These are phyloP conservation scores for Bovichtus diacanthus DNA, from an alignment of 2,797 vertebrate genomes.

Conservation along the genomic window DNA sequence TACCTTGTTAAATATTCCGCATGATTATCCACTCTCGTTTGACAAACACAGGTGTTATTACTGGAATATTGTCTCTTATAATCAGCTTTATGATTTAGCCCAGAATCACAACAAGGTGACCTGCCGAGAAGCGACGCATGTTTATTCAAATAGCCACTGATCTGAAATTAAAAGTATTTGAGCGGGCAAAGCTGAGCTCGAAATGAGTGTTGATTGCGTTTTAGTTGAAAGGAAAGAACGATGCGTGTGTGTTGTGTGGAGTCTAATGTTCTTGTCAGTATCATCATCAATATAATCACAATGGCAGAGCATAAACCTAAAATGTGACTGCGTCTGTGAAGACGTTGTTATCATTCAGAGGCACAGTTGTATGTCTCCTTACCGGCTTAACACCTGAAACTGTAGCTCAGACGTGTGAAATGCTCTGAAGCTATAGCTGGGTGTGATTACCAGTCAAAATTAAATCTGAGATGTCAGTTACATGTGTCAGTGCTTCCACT, in stretches of 20 bases:
- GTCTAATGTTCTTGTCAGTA: slow-evolving; percentile 33
- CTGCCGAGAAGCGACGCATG: slow-evolving; percentile 13
- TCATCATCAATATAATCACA: slow-evolving; percentile 53
- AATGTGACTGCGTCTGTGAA: slow-evolving; percentile 58
- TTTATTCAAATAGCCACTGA: slow-evolving; percentile 27
- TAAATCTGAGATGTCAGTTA: slow-evolving; percentile 86
- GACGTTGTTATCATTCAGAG: slow-evolving; percentile 75
- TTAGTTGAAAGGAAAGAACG: slow-evolving; percentile 41
- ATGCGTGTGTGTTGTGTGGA: not conserved
- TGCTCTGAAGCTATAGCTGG: slow-evolving; percentile 84
- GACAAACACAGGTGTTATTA: slow-evolving; percentile 13
- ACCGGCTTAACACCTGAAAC: slow-evolving; percentile 82
- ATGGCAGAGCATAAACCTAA: slow-evolving; percentile 61
- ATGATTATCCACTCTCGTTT: not conserved
- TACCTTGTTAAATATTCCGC: not conserved
- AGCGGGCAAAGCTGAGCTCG: not conserved
- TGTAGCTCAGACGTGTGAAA: slow-evolving; percentile 83
- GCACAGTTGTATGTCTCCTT: slow-evolving; percentile 74
- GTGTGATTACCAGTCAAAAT: slow-evolving; percentile 89
- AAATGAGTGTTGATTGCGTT: slow-evolving; percentile 40
- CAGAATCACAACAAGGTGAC: slow-evolving; percentile 28
- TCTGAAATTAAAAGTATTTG: slow-evolving; percentile 15
- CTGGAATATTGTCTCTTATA: slow-evolving; percentile 21
- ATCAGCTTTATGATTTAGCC: slow-evolving; percentile 21
- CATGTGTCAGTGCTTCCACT: slow-evolving; percentile 79